Base-by-base conservation (phyloP, 1,140 invertebrate species). In the Pygmarrhopalites habei region DNA sequence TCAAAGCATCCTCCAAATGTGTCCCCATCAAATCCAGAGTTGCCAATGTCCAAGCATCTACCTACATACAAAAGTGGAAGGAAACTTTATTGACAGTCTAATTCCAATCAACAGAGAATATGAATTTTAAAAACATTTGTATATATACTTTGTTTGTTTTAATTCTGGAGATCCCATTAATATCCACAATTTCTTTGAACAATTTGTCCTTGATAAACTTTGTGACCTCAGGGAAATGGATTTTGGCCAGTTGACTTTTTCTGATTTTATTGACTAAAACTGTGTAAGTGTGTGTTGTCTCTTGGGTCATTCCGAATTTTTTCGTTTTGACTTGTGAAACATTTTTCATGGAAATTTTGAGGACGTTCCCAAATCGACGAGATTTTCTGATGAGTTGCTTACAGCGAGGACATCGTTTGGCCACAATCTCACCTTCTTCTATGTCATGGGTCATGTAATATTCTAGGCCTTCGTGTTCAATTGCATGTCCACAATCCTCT, bases 401-500 rank as follows among this genome's bases (percentile, higher is more conserved):
- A 61, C 81, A 82, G 57, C 62, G 73, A 21, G 81, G 80, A 72
- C 81, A 82, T 2, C 58, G n/a, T 71, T 78, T 79, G 51, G 78
- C 70, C 26, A 72, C 62, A 55, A 81, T 76, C 57, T 68, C 69
- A 23, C 57, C 59, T 0, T 70, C 71, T 1, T 77, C 58, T 7
- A 73, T 62, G 26, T 59, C 70, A 21, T 74, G 69, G 68, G 84
- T 75, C 76, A 82, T 79, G 41, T 71, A 72, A 28, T 70, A 69
- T 68, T 84, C 79, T 72, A 86, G 70, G 41, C 77, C 79, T 12
- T 77, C 70, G 15, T 77, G 72, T 72, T 86, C 85, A 66, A 87
- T 73, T 2, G 79, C 66, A 72, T 87, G 85, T 5, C 75, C 72
- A 72, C 86, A 88, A 72, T 87, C 84, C 69, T 81, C 74, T 21